Conservation (phyloP, 2,797 vertebrate genomes). For the Bradypodion pumilum region DNA sequence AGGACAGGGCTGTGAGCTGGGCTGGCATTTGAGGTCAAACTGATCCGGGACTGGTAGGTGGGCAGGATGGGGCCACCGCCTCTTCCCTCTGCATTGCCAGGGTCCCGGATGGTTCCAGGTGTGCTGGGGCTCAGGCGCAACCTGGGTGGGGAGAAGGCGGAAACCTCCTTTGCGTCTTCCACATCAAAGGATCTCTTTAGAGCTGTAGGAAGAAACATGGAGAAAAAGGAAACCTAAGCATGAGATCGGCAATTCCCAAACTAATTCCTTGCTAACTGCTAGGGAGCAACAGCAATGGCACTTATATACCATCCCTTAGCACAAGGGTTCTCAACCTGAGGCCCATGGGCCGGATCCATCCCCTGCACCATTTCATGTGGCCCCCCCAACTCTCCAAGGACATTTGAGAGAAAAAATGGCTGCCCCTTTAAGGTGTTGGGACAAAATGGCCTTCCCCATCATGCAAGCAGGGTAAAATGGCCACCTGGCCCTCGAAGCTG, state of each 20-base stretch:
- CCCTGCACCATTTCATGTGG: too few relatives aligned
- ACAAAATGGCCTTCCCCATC: too few relatives aligned
- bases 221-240: background rate
- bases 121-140: conserved; percentile 66
- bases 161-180: conserved; percentile 80
- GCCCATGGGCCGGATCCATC: too few relatives aligned
- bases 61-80: conserved; percentile 51
- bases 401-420: too few relatives aligned
- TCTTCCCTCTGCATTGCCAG: conserved; percentile 66
- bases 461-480: too few relatives aligned
- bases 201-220: conserved; percentile 67
- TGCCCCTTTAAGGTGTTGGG: too few relatives aligned
- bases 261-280: background rate
- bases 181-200: conserved; percentile 88
- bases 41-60: conserved; percentile 58
- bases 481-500: too few relatives aligned
- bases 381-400: too few relatives aligned
- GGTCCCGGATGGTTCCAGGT: conserved; percentile 55
- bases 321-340: too few relatives aligned
- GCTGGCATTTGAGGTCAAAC: conserved; percentile 63
- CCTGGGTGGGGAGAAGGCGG: conserved; percentile 71
- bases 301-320: too few relatives aligned
- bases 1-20: conserved; percentile 69
- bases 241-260: background rate
- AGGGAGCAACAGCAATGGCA: too few relatives aligned